These are phyloP conservation scores for Poecilus cupreus DNA, from an alignment of 2,888 invertebrate genomes.

Conservation along the genomic window DNA sequence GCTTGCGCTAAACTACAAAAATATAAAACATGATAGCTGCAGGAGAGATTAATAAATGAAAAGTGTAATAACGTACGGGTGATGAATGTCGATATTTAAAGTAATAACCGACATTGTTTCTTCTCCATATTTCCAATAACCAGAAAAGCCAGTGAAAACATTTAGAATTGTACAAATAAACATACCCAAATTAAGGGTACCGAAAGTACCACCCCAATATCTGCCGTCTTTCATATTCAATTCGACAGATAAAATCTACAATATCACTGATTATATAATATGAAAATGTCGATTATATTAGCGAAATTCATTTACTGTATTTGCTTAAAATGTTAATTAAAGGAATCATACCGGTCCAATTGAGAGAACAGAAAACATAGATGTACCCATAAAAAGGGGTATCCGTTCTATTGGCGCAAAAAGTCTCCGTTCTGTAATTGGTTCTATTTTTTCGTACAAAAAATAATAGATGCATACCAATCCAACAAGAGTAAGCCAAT, in stretches of 20 bases:
- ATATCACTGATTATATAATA: too few relatives aligned
- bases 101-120: background rate
- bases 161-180: background rate
- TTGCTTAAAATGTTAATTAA: background rate
- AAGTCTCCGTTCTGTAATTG: background rate
- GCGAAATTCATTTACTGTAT: too few relatives aligned
- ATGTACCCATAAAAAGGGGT: background rate
- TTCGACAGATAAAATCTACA: background rate
- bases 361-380: background rate
- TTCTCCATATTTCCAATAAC: slow-evolving; percentile 1
- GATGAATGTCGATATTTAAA: background rate
- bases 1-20: slow-evolving; percentile 6
- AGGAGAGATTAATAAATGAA: too few relatives aligned
- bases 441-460: background rate
- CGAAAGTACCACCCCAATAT: background rate
- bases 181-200: background rate
- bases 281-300: too few relatives aligned
- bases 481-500: slow-evolving; percentile 9
- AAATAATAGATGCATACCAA: slow-evolving; percentile 1
- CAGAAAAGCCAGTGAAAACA: background rate
- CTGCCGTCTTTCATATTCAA: background rate
- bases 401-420: background rate
- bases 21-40: too few relatives aligned
- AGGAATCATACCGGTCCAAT: slow-evolving; percentile 6
- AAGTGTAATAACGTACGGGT: background rate